Evolutionary conservation across 2,113 vertebrate genomes (phyloP), one percentile per base, ranked within the genome.

Genomic region (Illadopsis cleaveri): DNA sequence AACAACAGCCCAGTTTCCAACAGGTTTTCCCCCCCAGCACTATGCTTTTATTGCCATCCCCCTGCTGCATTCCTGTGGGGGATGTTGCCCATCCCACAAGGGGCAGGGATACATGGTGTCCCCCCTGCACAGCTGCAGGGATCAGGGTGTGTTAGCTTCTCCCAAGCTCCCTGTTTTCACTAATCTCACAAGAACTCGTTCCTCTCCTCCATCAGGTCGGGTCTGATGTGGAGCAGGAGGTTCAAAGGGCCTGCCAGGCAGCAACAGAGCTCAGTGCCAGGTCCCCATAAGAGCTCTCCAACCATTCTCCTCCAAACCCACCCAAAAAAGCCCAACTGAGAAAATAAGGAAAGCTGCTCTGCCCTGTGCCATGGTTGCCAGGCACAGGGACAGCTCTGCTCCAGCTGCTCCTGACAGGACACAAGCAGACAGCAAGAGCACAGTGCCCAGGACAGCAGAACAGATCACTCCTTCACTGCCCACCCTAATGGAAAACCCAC

Each of bases 201-300:
- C 80, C 86, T 95, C 93, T 92, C 50, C 91, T 90, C 80, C 22
- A 4, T 86, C 91, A 64, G 70, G 91, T 82, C 1, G 0, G 76
- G 45, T 88, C 31, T 92, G 82, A 88, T 5, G 18, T 1, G 5
- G 31, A 42, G 21, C 31, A 4, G 66, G 57, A 89, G 53, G 83
- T 94, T 95, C 82, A 88, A 95, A 89, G 70, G 44, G 51, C 60
- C 85, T 93, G 81, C 18, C 69, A 93, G 47, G 57, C 73, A 90
- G 82, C 2, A 5, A 85, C 0, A 1, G 19, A 96, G n/a, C 73
- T 81, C 72, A 24, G n/a, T 62, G 82, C 56, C 64, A 91, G 87
- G 60, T n/a, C 54, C n/a, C 42, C 2, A 0, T 12, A 28, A 78
- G 15, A 82, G 22, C 15, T 70, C 37, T 69, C 53, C 44, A 40